phyloP scores from a whole-genome alignment of 2,888 invertebrate genomes.

The Thumatha senex region DNA sequence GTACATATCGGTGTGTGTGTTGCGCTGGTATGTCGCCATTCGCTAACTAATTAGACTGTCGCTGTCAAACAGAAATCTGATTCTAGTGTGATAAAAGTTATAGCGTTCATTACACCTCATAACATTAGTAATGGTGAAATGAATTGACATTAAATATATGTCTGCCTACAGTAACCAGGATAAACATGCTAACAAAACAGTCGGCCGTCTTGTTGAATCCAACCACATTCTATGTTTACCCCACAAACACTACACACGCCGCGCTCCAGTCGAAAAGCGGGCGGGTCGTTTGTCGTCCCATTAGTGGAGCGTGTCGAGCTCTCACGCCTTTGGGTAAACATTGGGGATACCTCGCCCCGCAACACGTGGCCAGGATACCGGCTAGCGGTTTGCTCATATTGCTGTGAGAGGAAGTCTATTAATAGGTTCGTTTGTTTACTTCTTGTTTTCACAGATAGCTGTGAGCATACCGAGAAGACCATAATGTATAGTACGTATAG shows the following conservation, averaged over 20 bases:
- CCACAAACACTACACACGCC: slow-evolving; percentile 12
- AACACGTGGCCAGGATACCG: neutral
- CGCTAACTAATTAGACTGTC: too few relatives aligned
- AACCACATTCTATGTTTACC: too few relatives aligned
- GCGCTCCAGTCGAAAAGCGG: neutral
- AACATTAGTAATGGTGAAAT: too few relatives aligned
- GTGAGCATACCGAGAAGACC: neutral
- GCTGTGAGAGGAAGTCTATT: neutral
- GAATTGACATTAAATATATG: too few relatives aligned
- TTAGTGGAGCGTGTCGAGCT: slow-evolving; percentile 23
- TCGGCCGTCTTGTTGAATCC: too few relatives aligned
- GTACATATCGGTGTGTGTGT: too few relatives aligned
- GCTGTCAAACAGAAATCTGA: too few relatives aligned
- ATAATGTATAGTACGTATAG: neutral
- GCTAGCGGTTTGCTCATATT: neutral
- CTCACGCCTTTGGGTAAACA: slow-evolving; percentile 11
- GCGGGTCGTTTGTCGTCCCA: slow-evolving; percentile 14
- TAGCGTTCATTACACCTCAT: too few relatives aligned
- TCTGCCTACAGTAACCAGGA: too few relatives aligned
- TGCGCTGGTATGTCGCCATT: too few relatives aligned
- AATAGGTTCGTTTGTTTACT: neutral
- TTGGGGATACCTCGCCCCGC: neutral
- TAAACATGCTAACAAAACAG: too few relatives aligned
- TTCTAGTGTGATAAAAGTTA: too few relatives aligned
- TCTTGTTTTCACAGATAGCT: neutral